Base-by-base conservation (phyloP, 1,140 invertebrate genomes). In the Camponotus pennsylvanicus region DNA sequence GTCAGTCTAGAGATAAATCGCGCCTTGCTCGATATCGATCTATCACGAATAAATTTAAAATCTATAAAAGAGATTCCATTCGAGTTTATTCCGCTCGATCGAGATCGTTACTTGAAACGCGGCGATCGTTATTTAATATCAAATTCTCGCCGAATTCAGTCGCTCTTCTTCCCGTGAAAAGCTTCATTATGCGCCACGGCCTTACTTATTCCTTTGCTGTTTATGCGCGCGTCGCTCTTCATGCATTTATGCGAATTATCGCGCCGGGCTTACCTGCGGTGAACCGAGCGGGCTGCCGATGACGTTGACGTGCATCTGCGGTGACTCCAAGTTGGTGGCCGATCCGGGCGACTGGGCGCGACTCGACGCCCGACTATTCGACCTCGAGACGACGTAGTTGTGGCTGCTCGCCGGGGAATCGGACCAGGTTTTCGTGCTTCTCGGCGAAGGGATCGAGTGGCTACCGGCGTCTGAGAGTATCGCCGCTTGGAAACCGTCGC, bases 341-440 rank as follows among this genome's bases (percentile, higher is more conserved):
- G 88, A 91, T n/a, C 76, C 73, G 0, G 92, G 88, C 8, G 92
- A 92, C 21, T 91, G 89, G 1, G 88, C 80, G 3, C 86, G 77
- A 76, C 89, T 93, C 3, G 91, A 93, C 7, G 86, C 70, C 4
- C 80, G 86, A 61, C 89, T 93, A 27, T 91, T 90, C 0, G 91
- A 87, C 52, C 90, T 77, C 8, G 90, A 93, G 7, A 76, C 61
- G 1, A 82, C 18, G 13, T 78, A 57, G 52, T 92, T 91, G 61
- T 84, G 86, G 78, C 90, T 83, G 9, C 86, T 90, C 0, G 77
- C 66, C 9, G 86, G 90, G n/a, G 89, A 93, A 75, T 93, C 90
- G 3, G 88, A 88, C 87, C 90, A 92, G 67, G 82, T 83, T 70
- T 83, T 87, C 37, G 80, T 70, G 3, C 73, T 59, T 5, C 49